phyloP scores from a whole-genome alignment of 2,113 vertebrate genomes.

The Pachyramphus minor region DNA sequence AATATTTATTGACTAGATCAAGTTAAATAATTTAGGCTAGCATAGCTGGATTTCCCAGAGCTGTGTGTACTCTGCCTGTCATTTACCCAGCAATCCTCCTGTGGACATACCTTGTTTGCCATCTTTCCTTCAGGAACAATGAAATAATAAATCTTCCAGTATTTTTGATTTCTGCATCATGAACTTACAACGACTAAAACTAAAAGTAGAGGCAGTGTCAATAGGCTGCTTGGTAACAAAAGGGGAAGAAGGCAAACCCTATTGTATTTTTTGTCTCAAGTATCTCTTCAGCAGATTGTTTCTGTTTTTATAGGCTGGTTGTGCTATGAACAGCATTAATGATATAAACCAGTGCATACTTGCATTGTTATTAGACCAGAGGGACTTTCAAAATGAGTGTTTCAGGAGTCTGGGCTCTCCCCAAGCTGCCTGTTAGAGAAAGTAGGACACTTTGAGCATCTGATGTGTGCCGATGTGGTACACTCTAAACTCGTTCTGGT shows the following conservation, averaged over 20 bases:
- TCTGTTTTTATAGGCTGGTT: neutral
- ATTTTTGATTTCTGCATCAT: neutral
- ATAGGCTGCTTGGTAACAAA: neutral
- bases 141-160: neutral
- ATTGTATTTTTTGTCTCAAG: neutral
- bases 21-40: conserved; percentile 32
- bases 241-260: neutral
- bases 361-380: neutral
- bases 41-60: conserved; percentile 1
- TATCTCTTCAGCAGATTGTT: neutral
- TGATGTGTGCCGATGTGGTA: neutral
- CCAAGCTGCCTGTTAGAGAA: neutral
- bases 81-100: neutral
- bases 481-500: neutral
- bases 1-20: conserved; percentile 64
- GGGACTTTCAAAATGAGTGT: neutral
- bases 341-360: neutral
- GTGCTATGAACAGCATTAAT: neutral
- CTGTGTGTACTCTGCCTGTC: neutral
- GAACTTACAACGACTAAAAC: neutral
- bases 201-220: neutral
- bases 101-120: neutral
- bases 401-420: neutral
- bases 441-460: neutral
- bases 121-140: neutral